These are phyloP conservation scores for Conus canariensis DNA, from an alignment of 2,888 invertebrate genomes.

Conservation along the genomic window DNA sequence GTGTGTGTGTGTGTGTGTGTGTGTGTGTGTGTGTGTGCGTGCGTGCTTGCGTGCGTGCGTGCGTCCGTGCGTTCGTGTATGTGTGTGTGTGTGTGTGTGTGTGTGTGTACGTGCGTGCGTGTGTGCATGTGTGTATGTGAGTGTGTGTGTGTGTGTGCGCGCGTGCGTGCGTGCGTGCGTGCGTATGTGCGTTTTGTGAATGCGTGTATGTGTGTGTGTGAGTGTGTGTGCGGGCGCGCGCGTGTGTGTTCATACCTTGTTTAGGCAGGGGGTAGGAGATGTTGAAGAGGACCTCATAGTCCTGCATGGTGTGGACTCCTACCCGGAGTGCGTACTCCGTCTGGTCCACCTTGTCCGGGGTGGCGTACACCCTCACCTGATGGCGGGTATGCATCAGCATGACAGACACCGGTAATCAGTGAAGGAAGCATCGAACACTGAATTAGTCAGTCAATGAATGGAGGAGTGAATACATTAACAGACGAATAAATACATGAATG, in stretches of 20 bases:
- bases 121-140: too few relatives aligned
- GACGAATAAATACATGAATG: not conserved
- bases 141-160: too few relatives aligned
- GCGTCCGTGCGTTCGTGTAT: too few relatives aligned
- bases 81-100: too few relatives aligned
- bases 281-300: conserved; percentile 68
- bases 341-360: conserved; percentile 82
- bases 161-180: too few relatives aligned
- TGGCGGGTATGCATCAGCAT: not conserved
- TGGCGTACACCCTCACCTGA: conserved; percentile 75
- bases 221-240: too few relatives aligned
- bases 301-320: conserved; percentile 83
- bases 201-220: too few relatives aligned
- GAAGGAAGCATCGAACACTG: not conserved
- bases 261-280: conserved; percentile 74
- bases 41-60: too few relatives aligned
- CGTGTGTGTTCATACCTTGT: conserved; percentile 62
- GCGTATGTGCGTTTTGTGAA: too few relatives aligned
- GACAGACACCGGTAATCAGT: not conserved
- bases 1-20: too few relatives aligned
- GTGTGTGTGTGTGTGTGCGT: too few relatives aligned
- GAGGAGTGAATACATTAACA: not conserved
- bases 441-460: not conserved
- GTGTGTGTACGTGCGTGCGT: too few relatives aligned
- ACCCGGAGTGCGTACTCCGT: conserved; percentile 87